Base-by-base conservation (phyloP, 1,140 invertebrate genomes). In the Hormaphis cornu region DNA sequence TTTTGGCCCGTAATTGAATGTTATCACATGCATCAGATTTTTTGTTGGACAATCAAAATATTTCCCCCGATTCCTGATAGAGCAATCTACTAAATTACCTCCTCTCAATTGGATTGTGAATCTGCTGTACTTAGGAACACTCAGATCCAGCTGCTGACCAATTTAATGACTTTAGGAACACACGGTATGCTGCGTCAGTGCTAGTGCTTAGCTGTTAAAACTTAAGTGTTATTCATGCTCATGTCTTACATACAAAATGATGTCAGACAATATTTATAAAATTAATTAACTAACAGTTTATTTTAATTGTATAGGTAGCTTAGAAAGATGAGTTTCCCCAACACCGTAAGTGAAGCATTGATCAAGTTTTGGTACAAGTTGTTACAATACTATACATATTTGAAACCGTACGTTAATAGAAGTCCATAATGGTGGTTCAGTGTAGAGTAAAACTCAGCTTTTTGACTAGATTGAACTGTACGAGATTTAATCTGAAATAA, bases 341-440 rank as follows among this genome's bases (percentile, higher is more conserved):
- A 66, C 61, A 66, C 61, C 61, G 16, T 10, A 66, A 66, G 61
- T 30, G 44, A 66, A 66, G 61, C 61, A 22, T 66, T 66, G 26
- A 66, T 50, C 61, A 35, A 50, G 18, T 66, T n/a, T 42, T 50
- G 28, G 26, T 33, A 37, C 7, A 66, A 24, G 7, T 37, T 48
- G 18, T 35, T 66, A 66, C 24, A 66, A 30, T 35, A 66, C 22
- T 7, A 50, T n/a, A n/a, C n/a, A 46, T 48, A 66, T 35, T 14
- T 66, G 24, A 66, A 22, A 16, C 61, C 61, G 42, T 66, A 66
- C 61, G 12, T 63, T 44, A 20, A 28, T 28, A 26, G 8, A 30
- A 50, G 42, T 66, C 58, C 58, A 30, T 48, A 66, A 46, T 30
- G 26, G 14, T 63, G n/a, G 24, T 4, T 33, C 12, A 30, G 10